Evolutionary conservation across 2,888 invertebrate species (phyloP), one percentile per base, ranked within the genome.

Genomic region (Litoditis marina): DNA sequence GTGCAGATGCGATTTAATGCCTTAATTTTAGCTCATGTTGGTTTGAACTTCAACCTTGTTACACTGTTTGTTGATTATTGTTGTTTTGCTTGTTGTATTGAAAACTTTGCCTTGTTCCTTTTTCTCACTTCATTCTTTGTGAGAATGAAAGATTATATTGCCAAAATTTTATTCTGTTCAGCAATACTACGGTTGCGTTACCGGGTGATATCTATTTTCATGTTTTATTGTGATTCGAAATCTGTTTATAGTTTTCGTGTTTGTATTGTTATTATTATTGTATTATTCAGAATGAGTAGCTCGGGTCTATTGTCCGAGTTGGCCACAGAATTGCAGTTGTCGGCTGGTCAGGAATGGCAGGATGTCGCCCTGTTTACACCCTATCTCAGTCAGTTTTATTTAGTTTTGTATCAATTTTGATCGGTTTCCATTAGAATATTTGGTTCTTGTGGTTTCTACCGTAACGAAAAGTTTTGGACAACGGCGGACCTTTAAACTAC

Each of bases 301-400:
- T 51, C 67, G 13, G 68, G 68, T 1, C 66, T 73, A 11, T 57
- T 76, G 54, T 66, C 69, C 30, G 71, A 73, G 32, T 28, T 76
- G 30, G 70, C 73, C 19, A 72, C 66, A 5, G 68, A 69, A 28
- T 50, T 76, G 6, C 68, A 78, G 25, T 63, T 77, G 70, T 74
- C 75, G 44, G 70, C 74, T 7, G 75, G 71, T 34, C 69, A 69
- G 25, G 78, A 79, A 62, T 79, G 79, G 79, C 65, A 68, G 22
- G 75, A 79, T 54, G 78, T 74, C 2, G 63, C 69, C 25, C 68
- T 79, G 7, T 77, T 71, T 55, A 72, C 76, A 16, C 77, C 78
- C 11, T 78, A 72, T 60, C 68, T 74, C 52, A 69, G 77, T 78
- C 16, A 61, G 71, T 57, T 44, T 52, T 16, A n/a, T 22, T 1